Conservation (phyloP, 1,140 invertebrate genomes). For the Stegodyphus dumicola region DNA sequence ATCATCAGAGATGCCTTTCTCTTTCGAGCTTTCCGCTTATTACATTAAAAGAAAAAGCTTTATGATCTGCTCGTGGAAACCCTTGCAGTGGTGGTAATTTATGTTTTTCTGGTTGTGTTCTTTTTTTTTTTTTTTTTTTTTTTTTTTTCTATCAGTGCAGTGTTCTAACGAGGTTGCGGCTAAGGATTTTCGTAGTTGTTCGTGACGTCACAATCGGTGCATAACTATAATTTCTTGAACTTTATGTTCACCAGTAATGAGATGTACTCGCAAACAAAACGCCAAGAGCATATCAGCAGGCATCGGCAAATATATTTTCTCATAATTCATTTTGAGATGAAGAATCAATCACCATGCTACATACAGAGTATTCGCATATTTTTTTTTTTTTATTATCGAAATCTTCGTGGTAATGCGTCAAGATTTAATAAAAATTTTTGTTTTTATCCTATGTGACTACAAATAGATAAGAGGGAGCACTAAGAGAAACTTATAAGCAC, state of each 20-base stretch:
- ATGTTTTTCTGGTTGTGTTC: slow-evolving; percentile 10
- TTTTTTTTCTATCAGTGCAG: neutral
- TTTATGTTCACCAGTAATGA: neutral
- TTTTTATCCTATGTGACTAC: too few species aligned
- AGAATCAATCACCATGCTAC: too few species aligned
- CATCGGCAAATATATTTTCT: too few species aligned
- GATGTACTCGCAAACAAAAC: too few species aligned
- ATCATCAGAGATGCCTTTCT: slow-evolving; percentile 13
- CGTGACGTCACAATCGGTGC: slow-evolving; percentile 32
- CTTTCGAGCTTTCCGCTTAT: slow-evolving; percentile 39
- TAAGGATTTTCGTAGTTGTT: neutral
- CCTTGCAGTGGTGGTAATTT: slow-evolving; percentile 30
- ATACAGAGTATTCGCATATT: too few species aligned
- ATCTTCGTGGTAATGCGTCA: too few species aligned
- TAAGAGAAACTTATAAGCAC: too few species aligned
- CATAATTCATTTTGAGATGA: too few species aligned
- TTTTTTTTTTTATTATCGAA: too few species aligned
- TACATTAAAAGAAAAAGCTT: slow-evolving; percentile 58
- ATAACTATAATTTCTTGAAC: slow-evolving; percentile 38
- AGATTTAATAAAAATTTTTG: too few species aligned
- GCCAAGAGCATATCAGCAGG: too few species aligned
- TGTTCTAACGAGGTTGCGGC: slow-evolving; percentile 10
- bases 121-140: slow-evolving; percentile 22
- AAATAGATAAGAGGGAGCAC: too few species aligned
- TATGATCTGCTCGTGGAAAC: slow-evolving; percentile 33